These are phyloP conservation scores for Xylophagus ater DNA, from an alignment of 2,888 invertebrate genomes.

Conservation along the genomic window DNA sequence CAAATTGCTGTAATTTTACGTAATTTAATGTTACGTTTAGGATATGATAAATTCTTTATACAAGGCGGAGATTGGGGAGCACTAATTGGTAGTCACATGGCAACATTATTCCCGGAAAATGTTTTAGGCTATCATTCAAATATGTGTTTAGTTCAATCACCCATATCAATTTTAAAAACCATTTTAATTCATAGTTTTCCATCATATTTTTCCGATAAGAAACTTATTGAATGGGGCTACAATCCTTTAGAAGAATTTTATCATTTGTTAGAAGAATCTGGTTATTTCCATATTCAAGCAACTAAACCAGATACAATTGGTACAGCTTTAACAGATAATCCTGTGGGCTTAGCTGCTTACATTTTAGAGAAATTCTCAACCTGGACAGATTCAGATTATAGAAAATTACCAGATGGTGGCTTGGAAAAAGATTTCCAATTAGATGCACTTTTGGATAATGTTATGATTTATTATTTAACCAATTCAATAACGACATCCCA, in stretches of 20 bases:
- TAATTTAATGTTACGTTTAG: slow-evolving; percentile 57
- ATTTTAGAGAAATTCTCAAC: slow-evolving; percentile 77
- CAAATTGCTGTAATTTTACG: slow-evolving; percentile 48
- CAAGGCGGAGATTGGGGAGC: slow-evolving; percentile 82
- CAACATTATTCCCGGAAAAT: slow-evolving; percentile 51
- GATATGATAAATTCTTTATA: slow-evolving; percentile 50
- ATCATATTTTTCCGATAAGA: slow-evolving; percentile 43
- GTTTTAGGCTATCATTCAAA: slow-evolving; percentile 52
- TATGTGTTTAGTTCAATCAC: slow-evolving; percentile 40
- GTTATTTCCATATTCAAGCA: slow-evolving; percentile 66
- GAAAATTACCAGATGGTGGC: slow-evolving; percentile 50
- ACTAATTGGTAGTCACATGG: slow-evolving; percentile 48
- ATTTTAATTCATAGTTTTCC: slow-evolving; percentile 47
- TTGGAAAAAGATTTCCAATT: slow-evolving; percentile 44
- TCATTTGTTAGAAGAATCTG: slow-evolving; percentile 40
- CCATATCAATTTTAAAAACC: slow-evolving; percentile 31
- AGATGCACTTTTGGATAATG: slow-evolving; percentile 51
- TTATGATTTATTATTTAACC: slow-evolving; percentile 71
- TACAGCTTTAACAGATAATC: slow-evolving; percentile 38
- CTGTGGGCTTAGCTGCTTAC: slow-evolving; percentile 78
- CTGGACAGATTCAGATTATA: slow-evolving; percentile 50
- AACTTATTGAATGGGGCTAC: slow-evolving; percentile 41
- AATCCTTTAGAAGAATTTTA: slow-evolving; percentile 32
- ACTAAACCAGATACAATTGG: slow-evolving; percentile 85
- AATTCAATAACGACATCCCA: slow-evolving; percentile 59